Evolutionary conservation across 1,140 invertebrate genomes (phyloP), one percentile per base, ranked within the genome.

Genomic region (Scaptomyza graminum): DNA sequence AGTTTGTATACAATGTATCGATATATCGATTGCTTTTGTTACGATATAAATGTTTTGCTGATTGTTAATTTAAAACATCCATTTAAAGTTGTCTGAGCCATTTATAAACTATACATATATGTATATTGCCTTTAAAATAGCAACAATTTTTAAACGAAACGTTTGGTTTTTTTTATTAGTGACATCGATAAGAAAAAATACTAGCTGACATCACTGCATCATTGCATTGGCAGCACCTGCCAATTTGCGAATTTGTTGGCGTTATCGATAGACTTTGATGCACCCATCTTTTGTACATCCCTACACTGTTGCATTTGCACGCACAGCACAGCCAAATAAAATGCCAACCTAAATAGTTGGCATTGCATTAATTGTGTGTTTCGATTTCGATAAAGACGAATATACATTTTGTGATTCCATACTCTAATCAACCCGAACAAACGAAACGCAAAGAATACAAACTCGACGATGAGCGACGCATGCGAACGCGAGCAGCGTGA

Each of bases 251-350:
- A 39, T 55, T 49, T 13, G 46, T 37, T 11, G 34, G 51, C 43
- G 52, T 56, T 59, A 66, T 71, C 68, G 68, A 71, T 66, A 59
- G 28, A 5, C 22, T 52, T 59, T 39, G 62, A 65, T 70, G 68
- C 68, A 70, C 67, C 61, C 46, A 66, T 57, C 57, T 56, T 52
- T 71, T 64, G 31, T 39, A 59, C 52, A 49, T 50, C 49, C 67
- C 66, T 76, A 81, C 68, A 81, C 68, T 81, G 68, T 74, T 81
- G 78, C 78, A 81, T 78, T 81, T 74, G 79, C 79, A 81, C 66
- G 65, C 49, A 63, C 63, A 49, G 79, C 79, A 81, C 66, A 69
- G 54, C 69, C 63, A 49, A 50, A 59, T 51, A 31, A 46, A 39
- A 55, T 74, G 79, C 79, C 79, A 81, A 83, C 69, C 79, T 72